Base-by-base conservation (phyloP, 2,113 vertebrate genomes). In the Formicarius rufipectus region DNA sequence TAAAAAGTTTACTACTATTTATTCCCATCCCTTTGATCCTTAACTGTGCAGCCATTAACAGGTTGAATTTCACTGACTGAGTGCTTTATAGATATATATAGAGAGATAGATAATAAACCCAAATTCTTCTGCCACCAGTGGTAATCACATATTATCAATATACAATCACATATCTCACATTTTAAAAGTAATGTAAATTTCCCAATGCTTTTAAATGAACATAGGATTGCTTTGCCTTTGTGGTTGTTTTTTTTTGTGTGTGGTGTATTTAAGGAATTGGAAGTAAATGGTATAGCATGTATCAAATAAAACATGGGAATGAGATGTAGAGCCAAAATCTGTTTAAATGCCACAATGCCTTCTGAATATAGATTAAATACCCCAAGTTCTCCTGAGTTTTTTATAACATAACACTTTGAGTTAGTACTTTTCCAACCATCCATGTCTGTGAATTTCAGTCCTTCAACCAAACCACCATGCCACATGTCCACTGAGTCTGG, bases 101-200 rank as follows among this genome's bases (percentile, higher is more conserved):
- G 44, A 45, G 45, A 45, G 45, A 45, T 20, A 21, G 37, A 18
- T 35, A 55, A 68, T 64, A 56, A 90, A 21, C 27, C 19, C 39
- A 86, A 84, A 84, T 62, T 96, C 14, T 68, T 90, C 60, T 86
- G 58, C 53, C 68, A 84, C 64, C 49, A 89, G 68, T 72, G 42
- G 60, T n/a, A 96, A 90, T 87, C n/a, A n/a, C n/a, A n/a, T n/a
- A n/a, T n/a, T n/a, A n/a, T n/a, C n/a, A 92, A 94, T 79, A 75
- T 18, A 50, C 56, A 94, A 58, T 86, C 90, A 88, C 73, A 62
- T 93, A 82, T 95, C 66, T 93, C 52, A 73, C 39, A 86, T 90
- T 95, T 94, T 76, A 78, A 94, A 80, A 84, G 77, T 71, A 96
- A 84, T 84, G 52, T 84, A 37, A 92, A 93, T 94, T 94, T 62